Conservation (phyloP, 2,888 invertebrate species). For the Ischnus inquisitorius region DNA sequence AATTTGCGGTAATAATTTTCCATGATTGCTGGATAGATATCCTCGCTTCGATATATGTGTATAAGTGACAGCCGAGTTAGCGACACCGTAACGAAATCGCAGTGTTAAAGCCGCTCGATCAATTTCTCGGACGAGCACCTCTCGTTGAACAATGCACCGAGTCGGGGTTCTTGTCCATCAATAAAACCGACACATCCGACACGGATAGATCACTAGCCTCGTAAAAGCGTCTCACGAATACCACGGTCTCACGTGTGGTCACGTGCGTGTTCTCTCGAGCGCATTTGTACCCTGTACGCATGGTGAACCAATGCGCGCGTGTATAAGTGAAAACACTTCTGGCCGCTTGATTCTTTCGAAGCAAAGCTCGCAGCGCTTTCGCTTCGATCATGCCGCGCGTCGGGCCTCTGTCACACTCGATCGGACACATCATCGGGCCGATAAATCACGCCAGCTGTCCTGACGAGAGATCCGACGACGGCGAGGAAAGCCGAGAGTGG, state of each 20-base stretch:
- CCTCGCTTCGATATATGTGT: neutral
- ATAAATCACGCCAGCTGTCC: constrained; percentile 80
- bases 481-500: constrained; percentile 58
- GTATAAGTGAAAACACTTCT: constrained; percentile 17
- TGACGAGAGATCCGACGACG: constrained; percentile 34
- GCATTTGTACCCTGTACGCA: neutral
- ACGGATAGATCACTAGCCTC: constrained; percentile 37
- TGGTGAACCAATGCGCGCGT: neutral
- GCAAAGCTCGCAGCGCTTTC: constrained; percentile 30
- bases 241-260: constrained; percentile 23
- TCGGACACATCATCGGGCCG: constrained; percentile 77
- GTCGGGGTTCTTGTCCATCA: constrained; percentile 17
- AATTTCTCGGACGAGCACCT: constrained; percentile 44
- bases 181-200: constrained; percentile 48
- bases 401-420: constrained; percentile 71
- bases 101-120: constrained; percentile 50
- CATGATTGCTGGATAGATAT: neutral
- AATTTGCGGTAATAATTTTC: neutral
- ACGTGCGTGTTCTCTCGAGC: constrained; percentile 34
- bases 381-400: constrained; percentile 22
- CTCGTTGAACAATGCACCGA: constrained; percentile 20
- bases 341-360: constrained; percentile 11
- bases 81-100: constrained; percentile 66
- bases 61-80: constrained; percentile 27
- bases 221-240: constrained; percentile 26